Evolutionary conservation across 2,797 vertebrate species (phyloP).

Genomic region (Fistularia tabacaria): DNA sequence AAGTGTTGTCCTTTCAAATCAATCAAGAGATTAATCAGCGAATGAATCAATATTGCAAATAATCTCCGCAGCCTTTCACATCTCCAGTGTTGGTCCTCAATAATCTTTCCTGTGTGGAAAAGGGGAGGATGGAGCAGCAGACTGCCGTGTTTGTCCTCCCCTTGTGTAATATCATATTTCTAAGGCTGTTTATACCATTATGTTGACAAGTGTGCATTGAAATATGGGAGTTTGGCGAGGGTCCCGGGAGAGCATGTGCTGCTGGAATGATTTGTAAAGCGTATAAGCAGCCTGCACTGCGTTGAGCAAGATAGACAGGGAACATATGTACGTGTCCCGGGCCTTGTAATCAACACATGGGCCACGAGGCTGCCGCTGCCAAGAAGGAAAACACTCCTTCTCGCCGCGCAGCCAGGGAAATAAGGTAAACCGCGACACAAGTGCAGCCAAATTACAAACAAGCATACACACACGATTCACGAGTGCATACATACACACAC

Average conservation of each 20-base stretch:
- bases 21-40: no score
- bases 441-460: constrained; percentile 29
- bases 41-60: background rate
- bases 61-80: no score
- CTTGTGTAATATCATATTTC: constrained; percentile 30
- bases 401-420: constrained; percentile 8
- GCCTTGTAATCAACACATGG: constrained; percentile 62
- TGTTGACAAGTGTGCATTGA: constrained; percentile 38
- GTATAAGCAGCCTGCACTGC: constrained; percentile 46
- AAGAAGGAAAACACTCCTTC: constrained; percentile 8
- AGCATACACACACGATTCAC: background rate
- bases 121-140: constrained; percentile 5
- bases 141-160: constrained; percentile 21
- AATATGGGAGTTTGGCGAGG: constrained; percentile 40
- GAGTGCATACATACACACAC: background rate
- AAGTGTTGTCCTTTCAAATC: no score
- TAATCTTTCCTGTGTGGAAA: background rate
- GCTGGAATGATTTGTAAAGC: constrained; percentile 63
- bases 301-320: constrained; percentile 53
- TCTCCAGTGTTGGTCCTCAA: background rate
- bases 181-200: constrained; percentile 32
- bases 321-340: constrained; percentile 62
- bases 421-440: constrained; percentile 17
- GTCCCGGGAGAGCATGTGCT: constrained; percentile 52
- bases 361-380: constrained; percentile 18